Evolutionary conservation across 2,797 vertebrate genomes (phyloP).

Genomic region (Cynopterus sphinx): DNA sequence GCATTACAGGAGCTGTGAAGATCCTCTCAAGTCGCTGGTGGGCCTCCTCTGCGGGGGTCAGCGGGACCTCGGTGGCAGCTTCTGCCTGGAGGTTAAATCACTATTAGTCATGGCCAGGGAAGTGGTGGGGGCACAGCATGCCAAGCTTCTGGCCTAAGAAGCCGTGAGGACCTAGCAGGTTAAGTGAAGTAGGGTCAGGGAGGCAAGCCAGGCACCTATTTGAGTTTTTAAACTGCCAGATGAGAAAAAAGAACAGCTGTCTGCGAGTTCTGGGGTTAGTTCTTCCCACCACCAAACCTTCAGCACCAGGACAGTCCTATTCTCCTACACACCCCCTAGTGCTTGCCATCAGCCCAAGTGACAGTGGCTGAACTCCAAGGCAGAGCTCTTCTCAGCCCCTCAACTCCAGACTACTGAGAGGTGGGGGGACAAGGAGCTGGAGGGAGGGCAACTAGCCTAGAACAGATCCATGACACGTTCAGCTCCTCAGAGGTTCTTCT

Average conservation of each 20-base stretch:
- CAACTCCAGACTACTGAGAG: neutral
- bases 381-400: neutral
- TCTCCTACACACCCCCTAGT: neutral
- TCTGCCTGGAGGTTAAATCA: conserved; percentile 90
- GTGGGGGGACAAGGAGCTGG: neutral
- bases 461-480: neutral
- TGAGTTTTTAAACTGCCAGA: neutral
- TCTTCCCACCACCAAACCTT: neutral
- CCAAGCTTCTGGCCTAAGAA: neutral
- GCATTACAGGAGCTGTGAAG: conserved; percentile 93
- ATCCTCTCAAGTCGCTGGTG: conserved; percentile 94
- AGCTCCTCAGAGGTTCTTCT: neutral
- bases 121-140: neutral
- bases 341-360: neutral
- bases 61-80: conserved; percentile 64
- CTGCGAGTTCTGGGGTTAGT: neutral
- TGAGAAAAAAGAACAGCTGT: neutral
- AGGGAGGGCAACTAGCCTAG: neutral
- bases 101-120: conserved; percentile 63
- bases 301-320: neutral
- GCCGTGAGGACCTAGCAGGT: neutral
- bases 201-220: neutral
- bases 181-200: neutral
- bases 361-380: neutral
- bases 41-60: conserved; percentile 91